Conservation (phyloP, 2,888 invertebrate genomes). For the Drosophila colorata region DNA sequence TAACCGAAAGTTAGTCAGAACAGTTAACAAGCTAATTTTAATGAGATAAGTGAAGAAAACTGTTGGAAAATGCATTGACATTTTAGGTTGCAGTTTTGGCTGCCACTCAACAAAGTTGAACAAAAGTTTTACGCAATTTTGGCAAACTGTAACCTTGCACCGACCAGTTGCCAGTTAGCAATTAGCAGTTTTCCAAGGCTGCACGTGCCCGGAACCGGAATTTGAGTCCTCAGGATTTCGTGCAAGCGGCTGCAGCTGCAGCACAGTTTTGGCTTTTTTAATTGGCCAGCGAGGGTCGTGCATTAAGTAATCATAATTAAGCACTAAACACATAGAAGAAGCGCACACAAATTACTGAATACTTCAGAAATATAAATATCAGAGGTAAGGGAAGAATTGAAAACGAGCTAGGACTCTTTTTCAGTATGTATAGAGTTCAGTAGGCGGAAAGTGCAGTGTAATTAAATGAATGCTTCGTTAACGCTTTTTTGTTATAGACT, state of each 20-base stretch:
- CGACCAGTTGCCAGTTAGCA: conserved; percentile 6
- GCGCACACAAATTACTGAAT: too few species aligned
- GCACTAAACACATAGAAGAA: too few species aligned
- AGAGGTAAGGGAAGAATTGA: too few species aligned
- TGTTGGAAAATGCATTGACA: not conserved
- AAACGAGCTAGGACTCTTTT: too few species aligned
- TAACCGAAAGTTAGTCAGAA: not conserved
- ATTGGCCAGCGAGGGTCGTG: conserved; percentile 7
- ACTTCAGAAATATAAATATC: too few species aligned
- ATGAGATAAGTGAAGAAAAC: conserved; percentile 12
- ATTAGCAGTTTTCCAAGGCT: conserved; percentile 22
- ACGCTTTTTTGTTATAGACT: too few species aligned
- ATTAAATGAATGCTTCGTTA: too few species aligned
- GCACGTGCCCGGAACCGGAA: conserved; percentile 7
- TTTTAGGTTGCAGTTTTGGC: conserved; percentile 1
- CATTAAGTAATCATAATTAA: not conserved
- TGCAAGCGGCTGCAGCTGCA: not conserved
- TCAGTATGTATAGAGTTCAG: too few species aligned
- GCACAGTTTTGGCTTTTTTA: conserved; percentile 2
- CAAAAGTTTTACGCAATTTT: conserved; percentile 17
- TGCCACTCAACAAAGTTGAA: conserved; percentile 12
- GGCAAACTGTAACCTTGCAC: conserved; percentile 14
- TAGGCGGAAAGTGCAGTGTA: too few species aligned
- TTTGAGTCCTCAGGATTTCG: not conserved
- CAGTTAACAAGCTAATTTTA: conserved; percentile 17